Evolutionary conservation across 2,797 vertebrate species (phyloP), one percentile per base, ranked within the genome.

Genomic region (Malurus leucopterus): DNA sequence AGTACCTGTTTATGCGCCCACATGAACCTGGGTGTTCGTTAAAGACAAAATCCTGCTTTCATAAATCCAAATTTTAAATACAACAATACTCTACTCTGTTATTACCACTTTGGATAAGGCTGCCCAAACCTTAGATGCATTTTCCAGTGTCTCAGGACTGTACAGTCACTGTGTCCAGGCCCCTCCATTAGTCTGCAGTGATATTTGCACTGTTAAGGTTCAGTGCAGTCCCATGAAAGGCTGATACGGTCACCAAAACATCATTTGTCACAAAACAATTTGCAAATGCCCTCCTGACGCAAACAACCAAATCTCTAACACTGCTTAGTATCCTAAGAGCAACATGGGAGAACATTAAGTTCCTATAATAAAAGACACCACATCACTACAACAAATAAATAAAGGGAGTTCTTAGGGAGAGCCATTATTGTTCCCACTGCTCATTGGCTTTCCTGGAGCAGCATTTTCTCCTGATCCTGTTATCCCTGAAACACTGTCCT

Each of bases 391-490:
- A 51, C 26, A 73, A 64, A 32, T 5, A 64, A 40, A 30, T 30
- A 30, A 26, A 61, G 15, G 6, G n/a, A 32, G 11, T 4, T 51
- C 13, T 83, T 38, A 32, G 27, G 4, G 8, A 65, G 12, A 77
- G 10, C 41, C 44, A 44, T 44, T 44, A 2, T 9, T 10, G 13
- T 18, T 75, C 10, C 40, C 26, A n/a, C 26, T 32, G 32, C 53
- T 43, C 15, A 3, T 2, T 61, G 29, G 22, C 30, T 26, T 32
- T 27, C 65, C 38, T 4, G 4, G 9, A 36, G 12, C 26, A 36
- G 43, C 29, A 15, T 43, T 68, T 85, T 40, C 24, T 59, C 24
- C 55, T 6, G 15, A 2, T 14, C 3, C 0, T 0, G 1, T 11
- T 46, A 2, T 7, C n/a, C 38, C n/a, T 49, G 38, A 69, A 59